These are phyloP conservation scores for Pandemis cinnamomeana DNA, from an alignment of 2,888 invertebrate genomes.

Conservation along the genomic window DNA sequence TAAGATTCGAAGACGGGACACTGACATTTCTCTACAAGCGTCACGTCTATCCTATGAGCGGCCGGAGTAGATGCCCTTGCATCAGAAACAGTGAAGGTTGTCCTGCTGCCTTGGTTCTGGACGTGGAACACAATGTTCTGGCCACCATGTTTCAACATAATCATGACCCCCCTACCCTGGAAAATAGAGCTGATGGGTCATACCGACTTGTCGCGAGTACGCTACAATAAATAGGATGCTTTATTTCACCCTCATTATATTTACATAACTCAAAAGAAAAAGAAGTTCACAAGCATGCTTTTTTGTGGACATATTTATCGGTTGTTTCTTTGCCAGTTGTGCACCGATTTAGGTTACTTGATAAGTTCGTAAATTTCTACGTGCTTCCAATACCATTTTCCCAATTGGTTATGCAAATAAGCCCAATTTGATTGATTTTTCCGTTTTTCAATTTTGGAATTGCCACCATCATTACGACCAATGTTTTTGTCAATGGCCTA, in stretches of 20 bases:
- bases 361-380: too few species aligned
- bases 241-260: not conserved
- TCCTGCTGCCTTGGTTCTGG: slow-evolving; percentile 38
- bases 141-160: slow-evolving; percentile 38
- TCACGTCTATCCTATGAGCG: slow-evolving; percentile 44
- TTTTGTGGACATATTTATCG: too few species aligned
- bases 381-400: too few species aligned
- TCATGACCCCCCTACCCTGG: slow-evolving; percentile 20
- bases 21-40: slow-evolving; percentile 44
- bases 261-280: too few species aligned
- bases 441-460: too few species aligned
- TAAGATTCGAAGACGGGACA: slow-evolving; percentile 31
- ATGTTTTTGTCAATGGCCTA: too few species aligned
- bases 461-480: too few species aligned
- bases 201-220: not conserved
- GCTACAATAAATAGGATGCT: not conserved
- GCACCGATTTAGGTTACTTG: too few species aligned
- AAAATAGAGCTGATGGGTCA: slow-evolving; percentile 15
- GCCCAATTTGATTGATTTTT: too few species aligned
- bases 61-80: slow-evolving; percentile 46
- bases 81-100: slow-evolving; percentile 45
- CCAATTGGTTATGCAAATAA: too few species aligned
- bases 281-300: too few species aligned
- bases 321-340: too few species aligned
- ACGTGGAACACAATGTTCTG: slow-evolving; percentile 21